These are phyloP conservation scores for Erpetoichthys calabaricus DNA, from an alignment of 2,797 vertebrate genomes.

Conservation along the genomic window DNA sequence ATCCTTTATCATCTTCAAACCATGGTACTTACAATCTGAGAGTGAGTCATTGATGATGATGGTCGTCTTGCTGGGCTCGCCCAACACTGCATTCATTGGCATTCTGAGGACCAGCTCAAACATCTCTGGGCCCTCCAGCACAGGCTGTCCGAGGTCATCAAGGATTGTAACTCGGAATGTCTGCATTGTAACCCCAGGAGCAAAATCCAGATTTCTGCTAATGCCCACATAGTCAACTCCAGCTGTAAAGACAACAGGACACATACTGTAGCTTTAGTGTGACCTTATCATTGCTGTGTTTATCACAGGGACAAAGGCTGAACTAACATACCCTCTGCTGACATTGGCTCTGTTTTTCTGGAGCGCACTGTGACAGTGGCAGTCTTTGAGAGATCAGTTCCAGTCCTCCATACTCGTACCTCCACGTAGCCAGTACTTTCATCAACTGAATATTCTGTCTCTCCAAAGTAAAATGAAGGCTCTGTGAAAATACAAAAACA, in stretches of 20 bases:
- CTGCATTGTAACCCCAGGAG: constrained; percentile 62
- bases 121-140: constrained; percentile 62
- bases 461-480: constrained; percentile 61
- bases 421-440: constrained; percentile 64
- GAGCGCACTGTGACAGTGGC: constrained; percentile 59
- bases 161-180: constrained; percentile 65
- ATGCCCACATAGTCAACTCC: constrained; percentile 71
- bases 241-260: constrained; percentile 35
- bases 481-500: constrained; percentile 33
- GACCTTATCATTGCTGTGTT: not conserved
- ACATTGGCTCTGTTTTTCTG: constrained; percentile 59
- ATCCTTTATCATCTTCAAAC: too few species aligned
- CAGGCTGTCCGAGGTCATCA: constrained; percentile 63
- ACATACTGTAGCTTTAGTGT: not conserved
- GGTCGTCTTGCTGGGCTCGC: constrained; percentile 63
- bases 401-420: constrained; percentile 66
- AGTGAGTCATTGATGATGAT: constrained; percentile 62
- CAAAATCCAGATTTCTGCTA: constrained; percentile 65
- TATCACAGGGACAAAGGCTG: too few species aligned
- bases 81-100: constrained; percentile 62
- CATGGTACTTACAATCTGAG: constrained; percentile 49
- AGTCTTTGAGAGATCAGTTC: constrained; percentile 65
- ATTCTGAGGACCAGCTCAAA: constrained; percentile 67
- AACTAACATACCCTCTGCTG: constrained; percentile 57
- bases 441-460: constrained; percentile 51